A percentile compares a stretch with the other conserved stretches of the same genome.
Conservation (phyloP, 2,888 invertebrate species). For the Charanyca ferruginea region DNA sequence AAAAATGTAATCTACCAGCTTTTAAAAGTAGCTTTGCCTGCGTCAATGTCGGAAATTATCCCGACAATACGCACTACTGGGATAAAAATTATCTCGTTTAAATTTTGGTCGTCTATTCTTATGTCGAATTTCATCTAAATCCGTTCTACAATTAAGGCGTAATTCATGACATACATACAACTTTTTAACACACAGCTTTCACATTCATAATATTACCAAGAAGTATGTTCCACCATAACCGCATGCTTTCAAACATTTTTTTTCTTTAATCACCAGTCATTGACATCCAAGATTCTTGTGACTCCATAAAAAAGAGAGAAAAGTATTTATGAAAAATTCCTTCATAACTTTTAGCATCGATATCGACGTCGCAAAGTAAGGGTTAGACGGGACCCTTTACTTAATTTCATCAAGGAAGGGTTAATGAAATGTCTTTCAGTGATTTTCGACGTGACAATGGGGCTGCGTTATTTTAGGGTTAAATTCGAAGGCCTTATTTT, state of each 20-base stretch:
- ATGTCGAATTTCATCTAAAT: too few species aligned
- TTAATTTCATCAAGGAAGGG: conserved; percentile 67
- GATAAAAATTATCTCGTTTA: too few species aligned
- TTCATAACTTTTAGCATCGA: conserved; percentile 53
- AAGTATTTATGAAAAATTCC: conserved; percentile 62
- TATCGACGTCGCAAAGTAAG: conserved; percentile 35
- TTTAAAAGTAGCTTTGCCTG: too few species aligned
- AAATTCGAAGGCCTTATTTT: conserved; percentile 31
- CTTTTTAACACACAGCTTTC: too few species aligned
- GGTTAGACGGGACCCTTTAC: conserved; percentile 47
- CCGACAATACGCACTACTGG: too few species aligned
- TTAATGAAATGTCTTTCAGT: conserved; percentile 66
- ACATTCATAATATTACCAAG: too few species aligned
- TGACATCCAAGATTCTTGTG: conserved; percentile 31
- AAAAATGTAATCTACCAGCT: too few species aligned
- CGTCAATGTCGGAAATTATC: too few species aligned
- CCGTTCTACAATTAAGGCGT: too few species aligned
- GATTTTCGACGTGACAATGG: conserved; percentile 59
- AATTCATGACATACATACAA: too few species aligned
- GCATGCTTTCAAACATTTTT: not conserved
- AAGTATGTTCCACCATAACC: not conserved
- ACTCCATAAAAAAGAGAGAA: conserved; percentile 37
- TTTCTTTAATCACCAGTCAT: conserved; percentile 34
- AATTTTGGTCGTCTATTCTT: too few species aligned
- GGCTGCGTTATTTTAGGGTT: conserved; percentile 53